Conservation (phyloP, 1,140 invertebrate genomes). For the Camponotus pennsylvanicus region DNA sequence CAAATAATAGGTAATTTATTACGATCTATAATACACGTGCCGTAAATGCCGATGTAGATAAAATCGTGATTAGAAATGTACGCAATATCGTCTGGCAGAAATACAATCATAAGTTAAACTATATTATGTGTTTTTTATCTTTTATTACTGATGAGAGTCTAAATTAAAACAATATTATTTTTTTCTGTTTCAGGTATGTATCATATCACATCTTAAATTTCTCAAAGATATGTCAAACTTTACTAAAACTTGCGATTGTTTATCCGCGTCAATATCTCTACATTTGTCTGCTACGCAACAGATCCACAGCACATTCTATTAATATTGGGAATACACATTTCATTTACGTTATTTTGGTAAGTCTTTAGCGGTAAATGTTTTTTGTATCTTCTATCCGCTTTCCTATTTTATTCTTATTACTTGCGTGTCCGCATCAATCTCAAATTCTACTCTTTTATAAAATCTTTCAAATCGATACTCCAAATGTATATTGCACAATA, state of each 20-base stretch:
- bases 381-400: not conserved
- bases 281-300: constrained; percentile 33
- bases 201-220: constrained; percentile 2
- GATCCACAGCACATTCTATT: not conserved
- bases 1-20: not conserved
- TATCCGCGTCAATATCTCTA: not conserved
- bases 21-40: not conserved
- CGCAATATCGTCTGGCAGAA: not conserved
- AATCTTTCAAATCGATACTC: not conserved
- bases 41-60: not conserved
- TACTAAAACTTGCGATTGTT: constrained; percentile 5
- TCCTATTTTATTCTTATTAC: not conserved
- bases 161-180: not conserved
- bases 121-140: not conserved
- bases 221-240: not conserved
- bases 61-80: not conserved
- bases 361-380: not conserved
- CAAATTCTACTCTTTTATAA: not conserved
- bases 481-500: not conserved
- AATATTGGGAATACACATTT: not conserved
- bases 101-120: not conserved
- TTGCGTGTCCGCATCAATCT: not conserved
- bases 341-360: constrained; percentile 13
- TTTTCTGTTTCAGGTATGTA: constrained; percentile 82
- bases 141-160: not conserved